A percentile compares a stretch with the other conserved stretches of the same genome.
These are phyloP conservation scores for Ardeotis arabs DNA, from an alignment of 2,113 vertebrate genomes.

Conservation along the genomic window DNA sequence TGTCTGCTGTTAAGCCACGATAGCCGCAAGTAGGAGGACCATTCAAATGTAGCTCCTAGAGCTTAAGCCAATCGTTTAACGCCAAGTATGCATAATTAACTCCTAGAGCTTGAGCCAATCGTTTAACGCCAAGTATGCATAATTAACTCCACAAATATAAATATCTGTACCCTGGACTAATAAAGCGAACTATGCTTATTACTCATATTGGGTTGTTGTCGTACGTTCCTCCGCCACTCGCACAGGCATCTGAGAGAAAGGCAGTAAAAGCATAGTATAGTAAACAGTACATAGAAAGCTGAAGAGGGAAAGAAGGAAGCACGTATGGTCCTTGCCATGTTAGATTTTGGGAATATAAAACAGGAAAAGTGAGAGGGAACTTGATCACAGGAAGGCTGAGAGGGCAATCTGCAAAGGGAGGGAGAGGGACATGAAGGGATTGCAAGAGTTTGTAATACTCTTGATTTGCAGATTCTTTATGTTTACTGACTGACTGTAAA, in stretches of 20 bases:
- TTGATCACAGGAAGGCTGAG: not conserved
- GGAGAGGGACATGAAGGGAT: not conserved
- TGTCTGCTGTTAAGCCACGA: too few species aligned
- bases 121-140: too few species aligned
- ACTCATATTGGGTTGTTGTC: too few species aligned
- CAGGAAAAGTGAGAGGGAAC: not conserved
- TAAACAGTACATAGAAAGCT: not conserved
- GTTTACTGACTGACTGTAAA: not conserved
- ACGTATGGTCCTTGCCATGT: fast-evolving
- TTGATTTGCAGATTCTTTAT: not conserved
- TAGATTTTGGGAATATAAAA: not conserved
- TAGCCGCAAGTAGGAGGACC: too few species aligned
- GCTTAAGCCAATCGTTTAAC: too few species aligned
- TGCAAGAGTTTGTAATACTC: not conserved
- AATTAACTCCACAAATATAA: too few species aligned
- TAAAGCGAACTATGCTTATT: too few species aligned
- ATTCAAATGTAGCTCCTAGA: too few species aligned
- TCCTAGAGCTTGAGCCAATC: too few species aligned
- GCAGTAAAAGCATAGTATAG: not conserved
- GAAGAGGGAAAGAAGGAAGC: not conserved
- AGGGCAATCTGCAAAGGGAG: not conserved
- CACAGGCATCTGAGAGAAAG: not conserved
- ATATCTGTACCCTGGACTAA: too few species aligned
- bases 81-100: too few species aligned
- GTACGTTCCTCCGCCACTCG: too few species aligned